Percentiles rank a stretch among this genome's conserved stretches.
Evolutionary conservation across 1,140 invertebrate genomes (phyloP).

Genomic region (Drosophila miranda): DNA sequence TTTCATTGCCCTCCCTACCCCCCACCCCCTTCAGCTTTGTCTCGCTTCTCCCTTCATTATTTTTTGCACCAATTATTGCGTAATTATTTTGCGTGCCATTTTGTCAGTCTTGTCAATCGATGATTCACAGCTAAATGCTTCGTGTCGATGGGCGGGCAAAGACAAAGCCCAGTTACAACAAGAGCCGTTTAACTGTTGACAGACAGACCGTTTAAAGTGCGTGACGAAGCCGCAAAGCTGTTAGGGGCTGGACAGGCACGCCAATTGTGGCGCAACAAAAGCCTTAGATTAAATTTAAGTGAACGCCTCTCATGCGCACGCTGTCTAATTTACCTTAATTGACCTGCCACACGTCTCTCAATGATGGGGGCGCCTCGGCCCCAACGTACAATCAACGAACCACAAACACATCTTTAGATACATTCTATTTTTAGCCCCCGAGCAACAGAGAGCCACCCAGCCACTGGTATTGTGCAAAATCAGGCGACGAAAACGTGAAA

Average conservation of each 20-base stretch:
- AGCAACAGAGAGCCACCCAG: constrained; percentile 1
- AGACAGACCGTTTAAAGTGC: constrained; percentile 47
- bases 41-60: no score
- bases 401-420: not conserved
- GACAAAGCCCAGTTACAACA: not conserved
- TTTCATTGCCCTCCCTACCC: not conserved
- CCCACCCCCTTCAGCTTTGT: not conserved
- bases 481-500: constrained; percentile 43
- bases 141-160: no score
- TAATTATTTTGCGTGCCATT: constrained; percentile 8
- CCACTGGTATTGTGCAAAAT: constrained; percentile 24
- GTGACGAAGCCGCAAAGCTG: constrained; percentile 28
- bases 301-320: constrained; percentile 22
- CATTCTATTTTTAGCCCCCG: constrained; percentile 33
- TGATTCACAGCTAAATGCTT: constrained; percentile 22
- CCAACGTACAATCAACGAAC: not conserved
- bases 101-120: constrained; percentile 1
- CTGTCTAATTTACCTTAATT: constrained; percentile 68
- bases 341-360: constrained; percentile 58
- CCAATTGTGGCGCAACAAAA: constrained; percentile 30
- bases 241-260: no score
- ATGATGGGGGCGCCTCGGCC: not conserved
- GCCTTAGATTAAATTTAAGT: constrained; percentile 36
- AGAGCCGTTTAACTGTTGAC: constrained; percentile 1
- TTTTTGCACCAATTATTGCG: constrained; percentile 1